Evolutionary conservation across 2,113 vertebrate genomes (phyloP), one percentile per base, ranked within the genome.

Genomic region (Nycticorax nycticorax): DNA sequence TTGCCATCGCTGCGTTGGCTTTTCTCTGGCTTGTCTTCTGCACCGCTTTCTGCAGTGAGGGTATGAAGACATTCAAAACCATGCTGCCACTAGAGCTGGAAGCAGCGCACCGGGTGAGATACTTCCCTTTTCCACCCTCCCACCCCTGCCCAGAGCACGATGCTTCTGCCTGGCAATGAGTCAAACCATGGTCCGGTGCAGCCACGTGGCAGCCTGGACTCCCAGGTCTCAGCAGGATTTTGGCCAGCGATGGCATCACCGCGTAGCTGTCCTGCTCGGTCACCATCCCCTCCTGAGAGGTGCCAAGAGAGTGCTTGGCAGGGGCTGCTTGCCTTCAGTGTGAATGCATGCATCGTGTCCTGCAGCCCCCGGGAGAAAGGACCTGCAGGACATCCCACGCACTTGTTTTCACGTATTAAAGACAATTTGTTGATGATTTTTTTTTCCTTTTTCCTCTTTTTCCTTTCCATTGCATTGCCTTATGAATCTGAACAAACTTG

Each of bases 221-320:
- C 21, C 10, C 32, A 62, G 59, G 11, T 9, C 20, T 12, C 48
- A n/a, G 55, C 26, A 77, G 68, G 43, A 78, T 21, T 86, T 69
- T 83, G 68, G 48, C 6, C 75, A 79, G 47, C 1, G 56, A 24
- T 52, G n/a, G 14, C 8, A 11, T 63, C 41, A n/a, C n/a, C 2
- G 8, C 2, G 3, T 17, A 60, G 41, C 41, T 43, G 57, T 60
- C 53, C 50, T 83, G 53, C 33, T 64, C 0, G 0, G 35, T 20
- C 75, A 37, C 43, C 1, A 2, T 35, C 23, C 30, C 69, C 27
- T 83, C 35, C 47, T 0, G 4, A 79, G 69, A 7, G 3, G 8
- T 53, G 66, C n/a, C 66, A 55, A n/a, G 53, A 24, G 35, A 84
- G 30, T 1, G 1, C 41, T 18, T n/a, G 77, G 52, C 39, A 59